Conservation (phyloP, 2,113 vertebrate species). For the Nothoprocta perdicaria region DNA sequence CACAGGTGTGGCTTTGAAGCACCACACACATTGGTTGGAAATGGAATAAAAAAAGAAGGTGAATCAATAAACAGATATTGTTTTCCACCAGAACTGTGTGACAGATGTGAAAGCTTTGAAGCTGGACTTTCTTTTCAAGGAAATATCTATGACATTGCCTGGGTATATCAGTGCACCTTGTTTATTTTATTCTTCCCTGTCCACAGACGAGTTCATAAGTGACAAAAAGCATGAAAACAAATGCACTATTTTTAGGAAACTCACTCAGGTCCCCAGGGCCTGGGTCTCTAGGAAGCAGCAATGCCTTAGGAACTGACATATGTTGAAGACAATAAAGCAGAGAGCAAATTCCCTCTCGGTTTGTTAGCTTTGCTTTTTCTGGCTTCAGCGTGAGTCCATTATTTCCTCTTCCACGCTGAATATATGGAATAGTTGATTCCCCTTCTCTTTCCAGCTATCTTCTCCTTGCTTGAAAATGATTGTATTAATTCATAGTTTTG, state of each 20-base stretch:
- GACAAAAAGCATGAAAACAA: not conserved
- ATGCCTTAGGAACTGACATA: not conserved
- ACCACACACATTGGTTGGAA: not conserved
- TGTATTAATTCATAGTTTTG: not conserved
- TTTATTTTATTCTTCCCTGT: conserved; percentile 2
- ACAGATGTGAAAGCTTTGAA: conserved; percentile 52
- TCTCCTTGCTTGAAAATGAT: not conserved
- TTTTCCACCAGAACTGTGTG: conserved; percentile 9
- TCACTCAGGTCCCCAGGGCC: not conserved
- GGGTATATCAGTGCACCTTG: not conserved
- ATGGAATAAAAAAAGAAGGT: conserved; percentile 15
- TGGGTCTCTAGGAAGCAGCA: not conserved
- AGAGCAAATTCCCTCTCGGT: not conserved
- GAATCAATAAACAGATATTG: conserved; percentile 48
- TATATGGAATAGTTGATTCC: not conserved
- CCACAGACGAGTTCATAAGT: not conserved
- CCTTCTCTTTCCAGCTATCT: not conserved
- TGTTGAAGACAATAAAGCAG: not conserved
- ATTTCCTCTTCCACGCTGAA: not conserved
- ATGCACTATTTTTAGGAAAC: not conserved
- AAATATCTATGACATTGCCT: not conserved
- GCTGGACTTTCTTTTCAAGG: conserved; percentile 18
- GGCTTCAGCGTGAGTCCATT: not conserved
- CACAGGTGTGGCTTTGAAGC: conserved; percentile 42
- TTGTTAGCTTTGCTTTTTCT: not conserved